A percentile compares a stretch with the other conserved stretches of the same genome.
These are phyloP conservation scores for Nebria salina DNA, from an alignment of 2,888 invertebrate species.

Conservation along the genomic window DNA sequence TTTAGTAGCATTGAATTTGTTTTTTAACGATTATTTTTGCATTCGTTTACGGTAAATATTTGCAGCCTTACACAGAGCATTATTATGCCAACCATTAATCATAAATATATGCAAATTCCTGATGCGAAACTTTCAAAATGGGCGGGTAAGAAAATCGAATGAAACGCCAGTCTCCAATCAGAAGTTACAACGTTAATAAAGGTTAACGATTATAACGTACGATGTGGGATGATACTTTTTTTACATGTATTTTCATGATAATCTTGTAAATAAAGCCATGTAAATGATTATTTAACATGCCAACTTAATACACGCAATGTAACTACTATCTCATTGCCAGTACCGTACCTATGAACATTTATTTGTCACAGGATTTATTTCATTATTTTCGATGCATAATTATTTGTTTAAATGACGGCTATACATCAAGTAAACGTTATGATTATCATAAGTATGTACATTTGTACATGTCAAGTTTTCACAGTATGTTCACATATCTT, in stretches of 20 bases:
- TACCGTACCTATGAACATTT: conserved; percentile 18
- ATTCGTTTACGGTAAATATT: neutral
- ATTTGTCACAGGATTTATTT: neutral
- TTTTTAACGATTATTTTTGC: conserved; percentile 2
- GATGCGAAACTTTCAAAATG: conserved; percentile 35
- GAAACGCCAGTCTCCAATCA: conserved; percentile 39
- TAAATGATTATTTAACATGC: conserved; percentile 37
- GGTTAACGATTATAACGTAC: conserved; percentile 40
- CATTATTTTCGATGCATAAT: neutral
- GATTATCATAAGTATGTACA: no score
- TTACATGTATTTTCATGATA: conserved; percentile 41
- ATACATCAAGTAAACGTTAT: no score
- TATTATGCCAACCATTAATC: conserved; percentile 32
- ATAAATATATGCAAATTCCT: conserved; percentile 33
- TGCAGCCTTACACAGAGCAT: neutral
- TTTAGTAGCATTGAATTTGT: conserved; percentile 7
- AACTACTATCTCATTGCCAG: conserved; percentile 12
- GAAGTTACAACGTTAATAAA: conserved; percentile 41
- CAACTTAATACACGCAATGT: conserved; percentile 34
- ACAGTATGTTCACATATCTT: no score
- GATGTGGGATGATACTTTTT: conserved; percentile 37
- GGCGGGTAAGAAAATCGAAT: conserved; percentile 33
- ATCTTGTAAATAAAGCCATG: conserved; percentile 43
- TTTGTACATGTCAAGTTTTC: no score
- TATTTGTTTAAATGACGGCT: no score